Conservation (phyloP, 2,797 vertebrate genomes). For the Macropodus opercularis region DNA sequence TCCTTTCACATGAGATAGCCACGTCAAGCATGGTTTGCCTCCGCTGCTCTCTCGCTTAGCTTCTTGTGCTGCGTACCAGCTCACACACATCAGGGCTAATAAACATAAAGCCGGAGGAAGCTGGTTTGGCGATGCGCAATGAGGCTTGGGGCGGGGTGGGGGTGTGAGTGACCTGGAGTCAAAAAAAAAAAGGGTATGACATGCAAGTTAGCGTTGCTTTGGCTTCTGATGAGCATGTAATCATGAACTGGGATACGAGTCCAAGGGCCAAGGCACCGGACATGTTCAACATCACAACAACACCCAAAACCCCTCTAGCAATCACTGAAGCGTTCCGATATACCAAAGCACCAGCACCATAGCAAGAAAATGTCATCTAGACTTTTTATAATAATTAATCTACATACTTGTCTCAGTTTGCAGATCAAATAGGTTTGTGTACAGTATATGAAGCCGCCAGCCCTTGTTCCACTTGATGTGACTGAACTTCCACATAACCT, state of each 20-base stretch:
- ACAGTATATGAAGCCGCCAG: too few species aligned
- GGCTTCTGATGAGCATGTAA: constrained; percentile 55
- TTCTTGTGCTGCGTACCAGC: constrained; percentile 63
- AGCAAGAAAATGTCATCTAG: constrained; percentile 26
- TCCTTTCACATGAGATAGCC: constrained; percentile 78
- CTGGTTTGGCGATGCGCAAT: constrained; percentile 33
- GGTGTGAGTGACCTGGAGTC: constrained; percentile 51
- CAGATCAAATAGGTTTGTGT: too few species aligned
- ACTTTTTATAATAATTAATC: too few species aligned
- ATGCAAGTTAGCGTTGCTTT: constrained; percentile 45
- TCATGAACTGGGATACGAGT: constrained; percentile 42
- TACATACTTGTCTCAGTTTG: too few species aligned
- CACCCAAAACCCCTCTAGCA: constrained; percentile 10
- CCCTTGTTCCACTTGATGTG: too few species aligned
- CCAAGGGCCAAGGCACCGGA: constrained; percentile 29
- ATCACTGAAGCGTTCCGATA: constrained; percentile 9
- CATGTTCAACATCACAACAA: constrained; percentile 27
- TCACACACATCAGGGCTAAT: constrained; percentile 73
- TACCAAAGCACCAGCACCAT: constrained; percentile 38
- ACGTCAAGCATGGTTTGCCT: constrained; percentile 77
- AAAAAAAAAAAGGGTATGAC: constrained; percentile 49
- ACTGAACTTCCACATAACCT: too few species aligned
- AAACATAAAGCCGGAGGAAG: constrained; percentile 68
- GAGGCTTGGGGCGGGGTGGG: constrained; percentile 58
- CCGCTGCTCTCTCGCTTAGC: constrained; percentile 65